Percentiles rank a stretch among this genome's conserved stretches.
These are phyloP conservation scores for Psittacula cyanocephala DNA, from an alignment of 2,113 vertebrate species.

Conservation along the genomic window DNA sequence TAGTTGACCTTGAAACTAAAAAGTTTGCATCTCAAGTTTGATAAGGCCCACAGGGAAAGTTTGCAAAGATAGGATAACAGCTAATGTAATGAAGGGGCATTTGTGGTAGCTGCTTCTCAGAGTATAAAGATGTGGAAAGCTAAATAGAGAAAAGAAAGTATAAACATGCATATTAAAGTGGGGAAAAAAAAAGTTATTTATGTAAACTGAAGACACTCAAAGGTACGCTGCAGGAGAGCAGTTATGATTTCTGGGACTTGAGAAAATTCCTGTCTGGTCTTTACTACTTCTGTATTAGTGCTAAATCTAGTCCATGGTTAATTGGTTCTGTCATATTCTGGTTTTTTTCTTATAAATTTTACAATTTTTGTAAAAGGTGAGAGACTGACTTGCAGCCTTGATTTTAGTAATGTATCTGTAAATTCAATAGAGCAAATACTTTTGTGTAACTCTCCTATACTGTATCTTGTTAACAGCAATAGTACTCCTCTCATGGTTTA, in stretches of 20 bases:
- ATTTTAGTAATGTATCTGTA: neutral
- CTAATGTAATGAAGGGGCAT: neutral
- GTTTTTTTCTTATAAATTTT: neutral
- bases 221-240: neutral
- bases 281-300: neutral
- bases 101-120: neutral
- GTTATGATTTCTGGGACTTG: neutral
- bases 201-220: neutral
- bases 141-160: neutral
- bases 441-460: neutral
- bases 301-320: neutral
- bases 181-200: neutral
- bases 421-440: neutral
- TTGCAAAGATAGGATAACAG: neutral
- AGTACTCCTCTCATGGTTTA: neutral
- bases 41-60: neutral
- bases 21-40: neutral
- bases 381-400: neutral
- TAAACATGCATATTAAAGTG: neutral
- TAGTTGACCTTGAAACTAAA: neutral
- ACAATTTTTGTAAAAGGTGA: neutral
- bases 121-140: neutral
- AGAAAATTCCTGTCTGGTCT: neutral
- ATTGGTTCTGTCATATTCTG: neutral
- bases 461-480: neutral